Evolutionary conservation across 2,113 vertebrate species (phyloP).

Genomic region (Phylloscopus whistleri): DNA sequence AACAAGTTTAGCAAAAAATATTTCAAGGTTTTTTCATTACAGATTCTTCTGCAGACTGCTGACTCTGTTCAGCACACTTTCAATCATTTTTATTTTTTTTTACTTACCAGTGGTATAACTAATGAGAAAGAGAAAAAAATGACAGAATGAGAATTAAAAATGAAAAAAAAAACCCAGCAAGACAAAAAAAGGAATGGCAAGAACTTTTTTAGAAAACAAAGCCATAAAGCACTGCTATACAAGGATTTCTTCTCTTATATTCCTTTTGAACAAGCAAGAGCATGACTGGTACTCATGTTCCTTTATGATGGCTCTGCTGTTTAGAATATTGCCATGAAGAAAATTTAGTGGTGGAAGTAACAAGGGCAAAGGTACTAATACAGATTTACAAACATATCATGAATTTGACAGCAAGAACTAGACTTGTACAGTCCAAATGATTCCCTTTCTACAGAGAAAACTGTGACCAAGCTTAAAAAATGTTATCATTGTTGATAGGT

Average conservation of each 20-base stretch:
- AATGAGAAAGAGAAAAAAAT: background rate
- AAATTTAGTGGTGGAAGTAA: background rate
- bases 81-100: background rate
- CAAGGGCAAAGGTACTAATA: background rate
- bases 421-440: background rate
- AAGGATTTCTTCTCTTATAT: background rate
- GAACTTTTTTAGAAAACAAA: background rate
- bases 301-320: background rate
- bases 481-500: accelerated
- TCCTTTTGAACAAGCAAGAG: background rate
- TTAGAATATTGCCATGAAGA: background rate
- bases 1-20: background rate
- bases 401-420: background rate
- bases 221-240: background rate
- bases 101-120: background rate
- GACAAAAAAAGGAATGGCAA: background rate
- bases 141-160: background rate
- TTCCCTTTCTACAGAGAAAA: background rate
- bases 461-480: background rate
- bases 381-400: background rate
- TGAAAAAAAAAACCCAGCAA: background rate
- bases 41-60: background rate
- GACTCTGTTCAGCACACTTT: background rate
- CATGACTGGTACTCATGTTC: background rate
- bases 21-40: background rate